These are phyloP conservation scores for Onychomys arenicola DNA, from an alignment of 2,797 vertebrate genomes.

Conservation along the genomic window DNA sequence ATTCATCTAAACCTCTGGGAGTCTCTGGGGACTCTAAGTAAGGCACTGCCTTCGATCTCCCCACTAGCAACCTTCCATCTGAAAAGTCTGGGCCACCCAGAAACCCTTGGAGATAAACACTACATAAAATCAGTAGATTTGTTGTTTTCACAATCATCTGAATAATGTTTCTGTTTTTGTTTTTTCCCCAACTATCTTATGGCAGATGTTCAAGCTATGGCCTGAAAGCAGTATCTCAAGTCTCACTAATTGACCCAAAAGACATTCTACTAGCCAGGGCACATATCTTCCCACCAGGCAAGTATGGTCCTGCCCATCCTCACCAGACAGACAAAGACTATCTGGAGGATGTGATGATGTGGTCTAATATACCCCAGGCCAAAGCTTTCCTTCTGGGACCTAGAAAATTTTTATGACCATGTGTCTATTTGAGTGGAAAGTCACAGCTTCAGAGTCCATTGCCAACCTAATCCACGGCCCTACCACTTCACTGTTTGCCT, in stretches of 20 bases:
- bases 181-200: constrained; percentile 50
- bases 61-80: neutral
- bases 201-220: constrained; percentile 60
- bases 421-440: neutral
- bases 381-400: neutral
- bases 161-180: constrained; percentile 36
- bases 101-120: constrained; percentile 15
- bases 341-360: neutral
- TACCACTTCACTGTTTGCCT: constrained; percentile 17
- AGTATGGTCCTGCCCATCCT: constrained; percentile 28
- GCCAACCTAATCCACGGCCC: neutral
- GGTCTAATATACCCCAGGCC: neutral
- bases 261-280: neutral
- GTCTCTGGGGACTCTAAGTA: neutral
- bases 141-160: constrained; percentile 64
- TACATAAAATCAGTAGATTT: neutral
- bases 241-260: neutral
- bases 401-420: neutral
- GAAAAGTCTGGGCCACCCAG: neutral
- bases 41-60: neutral
- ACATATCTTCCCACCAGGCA: neutral
- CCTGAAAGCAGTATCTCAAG: neutral
- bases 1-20: neutral
- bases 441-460: neutral
- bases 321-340: neutral